Base-by-base conservation (phyloP, 92 coral and sea anemone genomes). In the Umimayanthus kanabou region DNA sequence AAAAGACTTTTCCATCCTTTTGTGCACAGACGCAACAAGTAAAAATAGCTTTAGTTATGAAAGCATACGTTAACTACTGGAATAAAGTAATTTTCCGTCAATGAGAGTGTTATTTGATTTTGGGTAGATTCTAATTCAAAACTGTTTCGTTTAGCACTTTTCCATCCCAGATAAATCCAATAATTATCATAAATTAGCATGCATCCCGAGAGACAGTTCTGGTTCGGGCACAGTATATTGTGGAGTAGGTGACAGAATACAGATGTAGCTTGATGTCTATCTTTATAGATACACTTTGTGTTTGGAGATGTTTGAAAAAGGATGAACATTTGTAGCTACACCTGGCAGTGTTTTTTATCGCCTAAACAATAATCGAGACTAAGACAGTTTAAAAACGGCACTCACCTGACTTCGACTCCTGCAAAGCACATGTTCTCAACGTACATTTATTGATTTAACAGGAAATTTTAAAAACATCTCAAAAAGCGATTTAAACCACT, bases 41-140 rank as follows among this genome's bases (percentile, higher is more conserved):
- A 47, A 5, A 47, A 47, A 47, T 47, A 47, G 11, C 50, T 43
- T 43, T 43, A 33, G 37, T 33, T 33, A 33, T 2, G 37, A 33
- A 33, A 33, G 50, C 28, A n/a, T 50, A 28, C 65, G 91, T 37
- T 58, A 40, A 22, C 39, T 86, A 33, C 81, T 71, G 18, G 91
- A 83, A 30, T 84, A 6, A 64, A 80, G 75, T 20, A 61, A 61
- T 0, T 20, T 20, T 61, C 22, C n/a, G n/a, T n/a, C 37, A 6
- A 11, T 55, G 16, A 55, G 73, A n/a, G 10, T 25, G 13, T 25
- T 10, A 3, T 7, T 4, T 20, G 4, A 16, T 18, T 61, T 61
- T 61, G 67, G 26, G 6, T 61, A 5, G 69, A 61, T 5, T 61
- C 7, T 9, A 9, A 16, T 57, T 9, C 10, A 53, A 8, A 10